A percentile compares a stretch with the other conserved stretches of the same genome.
These are phyloP conservation scores for Bubo blakistoni DNA, from an alignment of 2,113 vertebrate species.

Conservation along the genomic window DNA sequence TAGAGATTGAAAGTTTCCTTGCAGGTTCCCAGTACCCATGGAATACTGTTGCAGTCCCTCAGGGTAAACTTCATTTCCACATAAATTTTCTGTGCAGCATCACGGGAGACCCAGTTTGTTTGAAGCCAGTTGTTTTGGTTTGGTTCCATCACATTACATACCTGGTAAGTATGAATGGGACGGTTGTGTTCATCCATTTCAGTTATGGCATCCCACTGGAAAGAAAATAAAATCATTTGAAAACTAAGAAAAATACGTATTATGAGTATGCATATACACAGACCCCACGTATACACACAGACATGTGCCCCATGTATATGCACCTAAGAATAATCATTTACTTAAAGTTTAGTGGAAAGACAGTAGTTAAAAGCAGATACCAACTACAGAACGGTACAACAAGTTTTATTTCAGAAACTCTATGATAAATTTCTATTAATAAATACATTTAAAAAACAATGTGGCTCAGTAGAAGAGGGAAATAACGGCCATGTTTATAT, in stretches of 20 bases:
- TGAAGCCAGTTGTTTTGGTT: slow-evolving; percentile 98
- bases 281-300: not conserved
- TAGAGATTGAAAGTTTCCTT: slow-evolving; percentile 97
- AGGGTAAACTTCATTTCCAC: slow-evolving; percentile 95
- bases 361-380: not conserved
- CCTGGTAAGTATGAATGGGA: slow-evolving; percentile 95
- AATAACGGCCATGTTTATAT: not conserved
- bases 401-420: not conserved
- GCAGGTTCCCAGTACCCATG: slow-evolving; percentile 93
- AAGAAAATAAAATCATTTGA: not conserved
- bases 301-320: rapidly evolving
- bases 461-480: not conserved
- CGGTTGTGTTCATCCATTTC: slow-evolving; percentile 97
- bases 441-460: not conserved
- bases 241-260: not conserved
- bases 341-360: not conserved
- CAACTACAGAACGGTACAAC: not conserved
- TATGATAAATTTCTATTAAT: not conserved
- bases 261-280: not conserved
- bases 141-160: slow-evolving; percentile 95
- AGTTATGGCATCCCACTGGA: slow-evolving; percentile 94
- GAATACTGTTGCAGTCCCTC: slow-evolving; percentile 95
- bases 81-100: slow-evolving; percentile 92
- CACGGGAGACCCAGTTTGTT: slow-evolving; percentile 92
- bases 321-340: not conserved